phyloP scores from a whole-genome alignment of 2,797 vertebrate species.

The Cynodonichthys magdalenae region DNA sequence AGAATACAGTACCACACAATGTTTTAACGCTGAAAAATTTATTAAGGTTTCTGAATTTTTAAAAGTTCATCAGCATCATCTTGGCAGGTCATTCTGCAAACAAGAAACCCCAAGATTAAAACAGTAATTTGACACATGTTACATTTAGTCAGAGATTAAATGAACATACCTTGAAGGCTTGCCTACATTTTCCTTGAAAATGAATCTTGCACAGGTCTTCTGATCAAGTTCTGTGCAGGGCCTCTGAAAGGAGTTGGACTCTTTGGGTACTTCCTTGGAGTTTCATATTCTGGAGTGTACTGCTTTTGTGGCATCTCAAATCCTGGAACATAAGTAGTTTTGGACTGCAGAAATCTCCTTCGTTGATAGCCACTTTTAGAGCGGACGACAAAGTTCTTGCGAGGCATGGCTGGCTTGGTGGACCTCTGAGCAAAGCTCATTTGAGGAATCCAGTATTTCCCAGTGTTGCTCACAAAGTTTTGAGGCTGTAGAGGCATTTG shows the following conservation, averaged over 20 bases:
- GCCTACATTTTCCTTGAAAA: not conserved
- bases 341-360: fast-evolving
- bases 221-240: not conserved
- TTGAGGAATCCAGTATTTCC: not conserved
- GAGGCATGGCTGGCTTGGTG: fast-evolving
- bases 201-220: not conserved
- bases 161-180: constrained; percentile 14
- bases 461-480: not conserved
- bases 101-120: not conserved
- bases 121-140: not conserved
- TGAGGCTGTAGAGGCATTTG: not conserved
- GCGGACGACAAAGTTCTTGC: not conserved
- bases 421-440: not conserved
- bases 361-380: constrained; percentile 22
- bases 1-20: no score
- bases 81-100: not conserved
- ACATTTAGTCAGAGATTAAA: not conserved
- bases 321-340: constrained; percentile 6
- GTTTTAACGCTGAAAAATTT: no score
- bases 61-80: not conserved
- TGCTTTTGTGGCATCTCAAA: not conserved
- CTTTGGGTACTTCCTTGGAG: not conserved
- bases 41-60: no score
- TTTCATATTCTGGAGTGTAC: not conserved
- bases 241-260: fast-evolving